Evolutionary conservation across 2,888 invertebrate species (phyloP).

Genomic region (Diploptera punctata): DNA sequence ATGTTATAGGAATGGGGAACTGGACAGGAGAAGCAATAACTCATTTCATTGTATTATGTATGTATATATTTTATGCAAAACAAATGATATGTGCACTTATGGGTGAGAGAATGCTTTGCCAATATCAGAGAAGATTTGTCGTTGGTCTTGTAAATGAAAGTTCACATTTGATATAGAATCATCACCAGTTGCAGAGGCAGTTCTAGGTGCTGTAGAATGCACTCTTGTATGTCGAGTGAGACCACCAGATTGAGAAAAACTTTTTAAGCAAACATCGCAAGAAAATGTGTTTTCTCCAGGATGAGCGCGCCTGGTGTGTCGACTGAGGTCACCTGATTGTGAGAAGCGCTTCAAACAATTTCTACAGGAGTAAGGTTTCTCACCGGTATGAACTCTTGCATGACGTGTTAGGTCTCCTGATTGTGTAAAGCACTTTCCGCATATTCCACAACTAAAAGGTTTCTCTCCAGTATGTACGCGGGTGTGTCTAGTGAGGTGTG

Average conservation of each 20-base stretch:
- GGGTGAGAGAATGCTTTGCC: neutral
- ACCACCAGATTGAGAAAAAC: constrained; percentile 21
- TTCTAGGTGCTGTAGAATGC: neutral
- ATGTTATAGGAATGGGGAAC: no score
- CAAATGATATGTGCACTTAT: no score
- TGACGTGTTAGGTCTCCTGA: constrained; percentile 46
- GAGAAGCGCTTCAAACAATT: constrained; percentile 27
- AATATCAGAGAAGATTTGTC: constrained; percentile 20
- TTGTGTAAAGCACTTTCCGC: constrained; percentile 48
- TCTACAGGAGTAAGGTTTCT: constrained; percentile 36
- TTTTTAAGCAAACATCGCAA: constrained; percentile 18
- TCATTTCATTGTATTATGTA: no score
- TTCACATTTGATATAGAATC: neutral
- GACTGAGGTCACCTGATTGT: constrained; percentile 24
- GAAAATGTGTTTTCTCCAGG: constrained; percentile 22
- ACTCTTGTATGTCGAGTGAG: constrained; percentile 20
- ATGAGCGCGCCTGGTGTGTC: constrained; percentile 21
- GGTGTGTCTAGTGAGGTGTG: constrained; percentile 51
- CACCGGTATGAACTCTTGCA: constrained; percentile 50
- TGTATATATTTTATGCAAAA: no score
- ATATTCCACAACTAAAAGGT: constrained; percentile 56
- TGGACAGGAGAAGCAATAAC: no score
- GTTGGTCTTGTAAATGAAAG: neutral
- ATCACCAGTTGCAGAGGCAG: neutral
- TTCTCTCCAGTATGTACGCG: constrained; percentile 58